Evolutionary conservation across 2,797 vertebrate species (phyloP).

Genomic region (Eulemur albifrons): DNA sequence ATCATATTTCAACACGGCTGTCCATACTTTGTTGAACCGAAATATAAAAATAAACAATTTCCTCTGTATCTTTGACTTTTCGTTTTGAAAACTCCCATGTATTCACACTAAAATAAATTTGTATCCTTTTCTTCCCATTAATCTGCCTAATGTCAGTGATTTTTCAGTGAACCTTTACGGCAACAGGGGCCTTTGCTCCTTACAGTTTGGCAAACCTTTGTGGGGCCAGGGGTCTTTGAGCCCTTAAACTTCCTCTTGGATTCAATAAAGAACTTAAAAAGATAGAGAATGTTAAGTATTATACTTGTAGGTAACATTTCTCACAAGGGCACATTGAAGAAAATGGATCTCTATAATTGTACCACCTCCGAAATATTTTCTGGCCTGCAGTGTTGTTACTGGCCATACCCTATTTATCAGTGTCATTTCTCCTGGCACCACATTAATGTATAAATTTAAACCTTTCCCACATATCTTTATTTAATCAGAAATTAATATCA

Average conservation of each 20-base stretch:
- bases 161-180: not conserved
- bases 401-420: not conserved
- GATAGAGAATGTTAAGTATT: not conserved
- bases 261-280: not conserved
- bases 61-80: not conserved
- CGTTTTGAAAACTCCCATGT: not conserved
- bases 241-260: not conserved
- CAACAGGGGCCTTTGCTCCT: not conserved
- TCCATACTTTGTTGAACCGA: not conserved
- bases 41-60: not conserved
- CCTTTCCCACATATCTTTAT: not conserved
- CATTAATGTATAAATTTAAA: not conserved
- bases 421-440: not conserved
- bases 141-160: not conserved
- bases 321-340: not conserved
- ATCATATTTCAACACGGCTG: not conserved
- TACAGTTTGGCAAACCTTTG: not conserved
- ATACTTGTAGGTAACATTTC: not conserved
- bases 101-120: not conserved
- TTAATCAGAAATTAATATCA: not conserved
- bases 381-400: not conserved
- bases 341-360: not conserved
- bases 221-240: not conserved
- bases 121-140: not conserved
- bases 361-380: not conserved